Percentiles rank a stretch among this genome's conserved stretches.
These are phyloP conservation scores for Epinotia demarniana DNA, from an alignment of 2,888 invertebrate genomes.

Conservation along the genomic window DNA sequence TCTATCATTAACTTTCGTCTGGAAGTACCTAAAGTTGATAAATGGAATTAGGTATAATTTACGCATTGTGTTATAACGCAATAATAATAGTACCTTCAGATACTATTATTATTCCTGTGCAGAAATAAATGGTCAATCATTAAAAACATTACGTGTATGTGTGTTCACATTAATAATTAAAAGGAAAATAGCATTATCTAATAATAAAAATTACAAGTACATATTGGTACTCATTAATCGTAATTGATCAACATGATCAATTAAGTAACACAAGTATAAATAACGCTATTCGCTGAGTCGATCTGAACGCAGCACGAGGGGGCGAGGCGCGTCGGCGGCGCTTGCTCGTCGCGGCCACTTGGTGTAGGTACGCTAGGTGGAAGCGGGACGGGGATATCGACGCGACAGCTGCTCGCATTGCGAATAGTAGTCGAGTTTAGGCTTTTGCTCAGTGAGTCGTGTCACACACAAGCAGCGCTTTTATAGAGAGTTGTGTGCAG, in stretches of 20 bases:
- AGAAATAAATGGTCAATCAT: too few relatives aligned
- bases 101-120: too few relatives aligned
- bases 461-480: too few relatives aligned
- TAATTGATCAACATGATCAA: neutral
- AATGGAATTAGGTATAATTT: too few relatives aligned
- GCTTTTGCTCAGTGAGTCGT: too few relatives aligned
- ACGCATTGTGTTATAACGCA: too few relatives aligned
- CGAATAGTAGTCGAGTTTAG: neutral
- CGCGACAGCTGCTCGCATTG: conserved; percentile 9
- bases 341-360: conserved; percentile 24
- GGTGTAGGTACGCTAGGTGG: neutral
- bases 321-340: conserved; percentile 16
- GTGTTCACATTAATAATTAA: neutral
- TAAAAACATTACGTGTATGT: too few relatives aligned
- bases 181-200: neutral
- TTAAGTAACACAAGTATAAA: neutral
- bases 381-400: conserved; percentile 26
- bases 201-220: neutral
- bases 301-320: conserved; percentile 37
- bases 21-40: too few relatives aligned
- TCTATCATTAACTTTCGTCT: too few relatives aligned
- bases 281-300: conserved; percentile 1
- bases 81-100: too few relatives aligned
- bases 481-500: too few relatives aligned
- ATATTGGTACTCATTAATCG: neutral